Percentiles rank a stretch among this genome's conserved stretches.
Evolutionary conservation across 30 jellyfish, hydroid and myxozoan genomes (phyloP).

Genomic region (Sanderia malayensis): DNA sequence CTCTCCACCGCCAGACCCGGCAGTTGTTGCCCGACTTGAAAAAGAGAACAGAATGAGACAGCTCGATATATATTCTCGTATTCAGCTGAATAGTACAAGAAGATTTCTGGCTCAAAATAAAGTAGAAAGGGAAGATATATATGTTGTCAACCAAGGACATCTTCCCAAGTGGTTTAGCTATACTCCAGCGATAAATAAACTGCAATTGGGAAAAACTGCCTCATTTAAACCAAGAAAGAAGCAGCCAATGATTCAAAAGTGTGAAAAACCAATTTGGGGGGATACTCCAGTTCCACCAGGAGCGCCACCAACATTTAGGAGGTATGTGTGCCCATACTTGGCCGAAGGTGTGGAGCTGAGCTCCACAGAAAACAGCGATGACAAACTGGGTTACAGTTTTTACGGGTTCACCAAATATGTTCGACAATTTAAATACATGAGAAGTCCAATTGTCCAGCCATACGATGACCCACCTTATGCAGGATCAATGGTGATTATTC

Average conservation of each 20-base stretch:
- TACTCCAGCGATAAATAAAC: too few species aligned
- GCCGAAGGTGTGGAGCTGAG: neutral
- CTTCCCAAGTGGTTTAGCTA: slow-evolving; percentile 21
- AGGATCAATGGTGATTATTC: slow-evolving; percentile 16
- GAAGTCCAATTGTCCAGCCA: neutral
- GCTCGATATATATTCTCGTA: slow-evolving; percentile 17
- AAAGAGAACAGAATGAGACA: slow-evolving; percentile 25
- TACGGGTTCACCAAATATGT: slow-evolving; percentile 25
- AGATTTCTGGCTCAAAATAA: slow-evolving; percentile 4
- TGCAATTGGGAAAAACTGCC: slow-evolving; percentile 3
- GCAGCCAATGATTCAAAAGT: neutral
- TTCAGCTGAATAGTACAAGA: slow-evolving; percentile 2
- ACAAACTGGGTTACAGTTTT: slow-evolving; percentile 11
- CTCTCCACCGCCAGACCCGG: slow-evolving; percentile 17
- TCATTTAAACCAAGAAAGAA: neutral
- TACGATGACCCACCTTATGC: slow-evolving; percentile 18
- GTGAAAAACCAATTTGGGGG: slow-evolving; percentile 15
- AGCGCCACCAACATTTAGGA: neutral
- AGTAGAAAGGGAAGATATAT: slow-evolving; percentile 16
- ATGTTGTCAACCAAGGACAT: slow-evolving; percentile 34
- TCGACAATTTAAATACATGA: neutral
- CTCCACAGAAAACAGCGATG: neutral
- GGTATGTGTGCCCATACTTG: slow-evolving; percentile 23
- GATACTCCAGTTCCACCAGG: neutral
- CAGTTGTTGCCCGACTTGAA: neutral